Percentiles rank a stretch among this genome's conserved stretches.
Evolutionary conservation across 2,888 invertebrate genomes (phyloP).

Genomic region (Melieria omissa): DNA sequence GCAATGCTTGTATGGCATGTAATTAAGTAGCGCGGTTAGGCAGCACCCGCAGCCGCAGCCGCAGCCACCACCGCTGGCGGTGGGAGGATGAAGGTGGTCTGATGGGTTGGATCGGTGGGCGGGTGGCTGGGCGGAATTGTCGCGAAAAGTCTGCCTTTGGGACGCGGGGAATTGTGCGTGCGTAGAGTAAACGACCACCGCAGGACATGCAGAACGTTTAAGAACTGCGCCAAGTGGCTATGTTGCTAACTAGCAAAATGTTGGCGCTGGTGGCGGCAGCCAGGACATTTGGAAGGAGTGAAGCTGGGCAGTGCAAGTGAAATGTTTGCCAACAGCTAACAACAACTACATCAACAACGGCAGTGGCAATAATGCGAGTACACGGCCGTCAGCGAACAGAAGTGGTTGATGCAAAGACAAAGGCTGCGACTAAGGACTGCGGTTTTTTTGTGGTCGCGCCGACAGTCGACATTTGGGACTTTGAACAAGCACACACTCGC

Average conservation of each 20-base stretch:
- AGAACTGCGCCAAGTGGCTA: slow-evolving; percentile 43
- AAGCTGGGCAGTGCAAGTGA: slow-evolving; percentile 20
- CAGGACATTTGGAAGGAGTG: not conserved
- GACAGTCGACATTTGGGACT: no score
- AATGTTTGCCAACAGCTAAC: slow-evolving; percentile 31
- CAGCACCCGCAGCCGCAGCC: not conserved
- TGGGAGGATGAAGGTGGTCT: no score
- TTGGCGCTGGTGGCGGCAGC: slow-evolving; percentile 24
- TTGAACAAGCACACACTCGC: no score
- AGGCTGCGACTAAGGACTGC: no score
- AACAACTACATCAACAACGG: slow-evolving; percentile 29
- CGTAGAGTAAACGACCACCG: slow-evolving; percentile 63
- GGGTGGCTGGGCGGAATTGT: no score
- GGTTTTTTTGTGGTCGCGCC: no score
- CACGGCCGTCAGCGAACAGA: no score
- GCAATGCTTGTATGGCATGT: not conserved
- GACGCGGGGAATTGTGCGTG: slow-evolving; percentile 54
- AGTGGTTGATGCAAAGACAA: no score
- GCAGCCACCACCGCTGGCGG: slow-evolving; percentile 10
- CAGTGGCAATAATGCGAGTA: not conserved
- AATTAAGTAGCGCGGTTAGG: slow-evolving; percentile 21
- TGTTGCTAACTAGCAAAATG: slow-evolving; percentile 43
- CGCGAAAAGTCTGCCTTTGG: slow-evolving; percentile 27
- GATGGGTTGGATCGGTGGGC: no score
- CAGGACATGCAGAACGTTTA: slow-evolving; percentile 62